These are phyloP conservation scores for Ceryle rudis DNA, from an alignment of 2,797 vertebrate species.

Conservation along the genomic window DNA sequence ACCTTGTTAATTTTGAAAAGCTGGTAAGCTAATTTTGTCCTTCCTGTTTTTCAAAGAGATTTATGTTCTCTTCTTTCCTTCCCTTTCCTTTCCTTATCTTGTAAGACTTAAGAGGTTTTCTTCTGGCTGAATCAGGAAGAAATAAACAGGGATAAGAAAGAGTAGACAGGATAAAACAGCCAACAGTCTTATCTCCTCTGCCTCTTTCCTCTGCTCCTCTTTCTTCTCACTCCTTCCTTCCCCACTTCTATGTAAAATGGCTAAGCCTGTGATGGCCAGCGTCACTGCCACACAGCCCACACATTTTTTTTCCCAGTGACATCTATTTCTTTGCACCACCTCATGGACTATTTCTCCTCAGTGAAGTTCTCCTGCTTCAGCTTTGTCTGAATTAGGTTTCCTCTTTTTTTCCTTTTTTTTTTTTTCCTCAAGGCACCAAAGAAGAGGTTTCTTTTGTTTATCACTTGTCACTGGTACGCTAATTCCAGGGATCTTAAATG, in stretches of 20 bases:
- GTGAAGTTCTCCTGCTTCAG: background rate
- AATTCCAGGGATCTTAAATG: background rate
- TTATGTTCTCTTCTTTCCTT: background rate
- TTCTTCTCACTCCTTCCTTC: background rate
- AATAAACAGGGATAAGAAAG: background rate
- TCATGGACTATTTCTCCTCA: accelerated
- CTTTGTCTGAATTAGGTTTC: background rate
- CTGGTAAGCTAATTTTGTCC: conserved; percentile 86
- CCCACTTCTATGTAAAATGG: background rate
- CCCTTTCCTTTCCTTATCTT: background rate
- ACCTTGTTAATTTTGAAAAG: conserved; percentile 98
- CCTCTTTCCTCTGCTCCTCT: background rate
- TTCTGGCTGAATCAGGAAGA: background rate
- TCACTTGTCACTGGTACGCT: background rate
- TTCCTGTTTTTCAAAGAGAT: background rate
- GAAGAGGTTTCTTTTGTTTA: background rate
- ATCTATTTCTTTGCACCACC: background rate
- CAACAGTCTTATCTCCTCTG: background rate
- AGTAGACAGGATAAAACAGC: background rate
- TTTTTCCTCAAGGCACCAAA: background rate
- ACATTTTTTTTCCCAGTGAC: background rate
- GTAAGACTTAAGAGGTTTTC: background rate
- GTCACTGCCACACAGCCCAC: background rate
- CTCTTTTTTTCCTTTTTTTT: background rate
- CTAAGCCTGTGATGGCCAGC: background rate